Conservation (phyloP, 2,888 invertebrate genomes). For the Eupithecia dodoneata region DNA sequence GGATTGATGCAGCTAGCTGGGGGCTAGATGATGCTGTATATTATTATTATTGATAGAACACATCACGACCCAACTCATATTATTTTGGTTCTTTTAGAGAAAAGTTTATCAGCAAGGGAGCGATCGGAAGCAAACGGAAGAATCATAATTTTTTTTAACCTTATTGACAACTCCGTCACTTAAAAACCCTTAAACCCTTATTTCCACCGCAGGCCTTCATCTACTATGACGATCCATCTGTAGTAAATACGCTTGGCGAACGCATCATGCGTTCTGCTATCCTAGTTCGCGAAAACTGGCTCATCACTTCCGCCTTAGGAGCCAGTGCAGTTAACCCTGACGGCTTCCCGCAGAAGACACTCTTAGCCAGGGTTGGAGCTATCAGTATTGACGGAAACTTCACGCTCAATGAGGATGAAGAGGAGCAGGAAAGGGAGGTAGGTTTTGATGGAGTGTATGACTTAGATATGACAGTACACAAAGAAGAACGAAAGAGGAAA, state of each 20-base stretch:
- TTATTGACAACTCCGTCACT: neutral
- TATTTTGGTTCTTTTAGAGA: too few relatives aligned
- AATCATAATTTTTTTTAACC: too few relatives aligned
- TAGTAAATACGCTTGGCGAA: constrained; percentile 56
- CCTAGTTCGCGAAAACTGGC: constrained; percentile 66
- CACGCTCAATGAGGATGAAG: constrained; percentile 73
- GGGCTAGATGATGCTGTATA: too few relatives aligned
- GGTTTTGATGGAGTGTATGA: neutral
- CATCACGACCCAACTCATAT: too few relatives aligned
- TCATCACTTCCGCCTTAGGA: constrained; percentile 66
- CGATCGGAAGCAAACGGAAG: too few relatives aligned
- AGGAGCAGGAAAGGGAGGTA: constrained; percentile 78
- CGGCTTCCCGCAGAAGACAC: constrained; percentile 69
- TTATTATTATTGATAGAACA: too few relatives aligned
- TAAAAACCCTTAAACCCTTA: neutral
- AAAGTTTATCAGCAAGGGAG: too few relatives aligned
- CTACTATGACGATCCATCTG: constrained; percentile 69
- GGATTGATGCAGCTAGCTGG: too few relatives aligned
- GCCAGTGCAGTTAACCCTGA: constrained; percentile 50
- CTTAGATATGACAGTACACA: neutral
- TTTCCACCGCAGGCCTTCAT: constrained; percentile 64
- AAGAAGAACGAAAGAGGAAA: neutral
- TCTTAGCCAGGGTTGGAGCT: constrained; percentile 73
- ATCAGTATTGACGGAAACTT: constrained; percentile 63
- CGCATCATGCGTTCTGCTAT: constrained; percentile 67